phyloP scores from a whole-genome alignment of 2,888 invertebrate species.

The Platycnemis pennipes region DNA sequence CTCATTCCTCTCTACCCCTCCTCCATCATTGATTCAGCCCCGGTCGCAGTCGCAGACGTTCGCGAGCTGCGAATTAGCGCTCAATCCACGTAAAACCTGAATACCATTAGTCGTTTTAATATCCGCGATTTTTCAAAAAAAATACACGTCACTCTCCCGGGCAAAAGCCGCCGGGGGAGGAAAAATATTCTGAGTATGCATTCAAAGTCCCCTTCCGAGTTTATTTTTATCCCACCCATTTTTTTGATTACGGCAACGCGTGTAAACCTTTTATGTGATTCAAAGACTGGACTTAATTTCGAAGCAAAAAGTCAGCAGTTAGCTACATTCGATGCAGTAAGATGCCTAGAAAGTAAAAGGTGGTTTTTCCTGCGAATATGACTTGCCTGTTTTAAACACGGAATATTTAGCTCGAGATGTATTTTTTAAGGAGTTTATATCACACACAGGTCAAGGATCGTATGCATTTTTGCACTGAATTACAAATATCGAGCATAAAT shows the following conservation, averaged over 20 bases:
- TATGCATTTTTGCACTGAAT: no score
- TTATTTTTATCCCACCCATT: background rate
- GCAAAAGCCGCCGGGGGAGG: background rate
- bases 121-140: background rate
- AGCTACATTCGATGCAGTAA: no score
- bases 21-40: background rate
- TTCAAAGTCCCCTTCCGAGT: background rate
- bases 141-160: background rate
- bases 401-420: no score
- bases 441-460: no score
- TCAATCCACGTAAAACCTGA: constrained; percentile 13
- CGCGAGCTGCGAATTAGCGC: background rate
- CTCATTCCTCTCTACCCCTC: background rate
- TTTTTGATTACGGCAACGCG: background rate
- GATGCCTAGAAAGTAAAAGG: no score
- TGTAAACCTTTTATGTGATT: background rate
- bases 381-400: no score
- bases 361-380: no score
- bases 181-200: background rate
- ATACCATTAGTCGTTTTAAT: background rate
- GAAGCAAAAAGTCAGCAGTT: no score
- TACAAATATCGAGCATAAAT: no score
- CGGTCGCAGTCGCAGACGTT: background rate
- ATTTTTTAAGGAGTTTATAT: no score
- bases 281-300: background rate